These are phyloP conservation scores for Camelus dromedarius DNA, from an alignment of 2,113 vertebrate genomes.

Conservation along the genomic window DNA sequence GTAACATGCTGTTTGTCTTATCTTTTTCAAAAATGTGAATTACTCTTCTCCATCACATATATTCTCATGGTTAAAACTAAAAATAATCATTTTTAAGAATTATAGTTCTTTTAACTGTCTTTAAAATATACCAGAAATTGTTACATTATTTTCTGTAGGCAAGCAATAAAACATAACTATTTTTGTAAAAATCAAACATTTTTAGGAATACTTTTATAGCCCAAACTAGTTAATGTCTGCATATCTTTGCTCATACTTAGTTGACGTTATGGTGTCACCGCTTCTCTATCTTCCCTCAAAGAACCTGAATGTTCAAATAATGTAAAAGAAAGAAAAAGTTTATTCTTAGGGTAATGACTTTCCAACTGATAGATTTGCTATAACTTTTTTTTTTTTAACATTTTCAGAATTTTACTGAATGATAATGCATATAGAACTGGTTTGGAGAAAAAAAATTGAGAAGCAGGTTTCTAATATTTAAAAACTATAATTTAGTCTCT, in stretches of 20 bases:
- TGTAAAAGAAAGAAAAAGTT: background rate
- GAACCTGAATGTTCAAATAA: background rate
- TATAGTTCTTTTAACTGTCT: background rate
- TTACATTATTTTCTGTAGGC: constrained; percentile 15
- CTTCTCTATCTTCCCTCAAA: constrained; percentile 3
- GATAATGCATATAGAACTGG: constrained; percentile 39
- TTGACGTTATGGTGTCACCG: background rate
- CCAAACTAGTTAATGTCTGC: background rate
- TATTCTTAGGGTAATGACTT: constrained; percentile 2
- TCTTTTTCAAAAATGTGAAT: constrained; percentile 64
- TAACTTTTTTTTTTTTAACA: background rate
- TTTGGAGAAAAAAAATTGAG: constrained; percentile 40
- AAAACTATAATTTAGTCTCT: constrained; percentile 34
- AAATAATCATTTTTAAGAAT: constrained; percentile 33
- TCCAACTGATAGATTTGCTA: background rate
- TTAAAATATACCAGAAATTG: constrained; percentile 22
- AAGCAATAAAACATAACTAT: background rate
- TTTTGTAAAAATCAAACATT: background rate
- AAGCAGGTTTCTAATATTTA: constrained; percentile 53
- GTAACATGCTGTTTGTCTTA: constrained; percentile 78
- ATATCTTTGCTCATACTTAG: constrained; percentile 15
- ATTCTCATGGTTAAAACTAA: constrained; percentile 66
- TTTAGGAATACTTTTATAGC: constrained; percentile 1
- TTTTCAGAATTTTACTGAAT: constrained; percentile 21
- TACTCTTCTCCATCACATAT: constrained; percentile 61